Conservation (phyloP, 2,797 vertebrate genomes). For the Varecia variegata region DNA sequence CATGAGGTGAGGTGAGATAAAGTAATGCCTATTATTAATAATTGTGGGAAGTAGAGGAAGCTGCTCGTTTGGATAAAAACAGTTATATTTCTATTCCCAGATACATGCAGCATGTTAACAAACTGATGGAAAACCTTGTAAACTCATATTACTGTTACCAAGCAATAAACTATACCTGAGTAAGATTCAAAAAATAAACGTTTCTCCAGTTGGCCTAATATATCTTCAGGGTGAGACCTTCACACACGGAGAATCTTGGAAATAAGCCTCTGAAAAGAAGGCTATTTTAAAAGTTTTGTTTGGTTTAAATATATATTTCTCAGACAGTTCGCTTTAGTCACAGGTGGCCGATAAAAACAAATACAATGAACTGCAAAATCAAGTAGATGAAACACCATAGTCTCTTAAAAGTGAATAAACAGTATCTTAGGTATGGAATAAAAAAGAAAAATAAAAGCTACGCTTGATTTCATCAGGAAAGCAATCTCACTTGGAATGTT, state of each 20-base stretch:
- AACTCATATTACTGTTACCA: background rate
- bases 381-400: background rate
- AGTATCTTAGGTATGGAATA: background rate
- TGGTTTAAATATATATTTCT: slow-evolving; percentile 29
- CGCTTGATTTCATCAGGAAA: slow-evolving; percentile 4
- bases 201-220: background rate
- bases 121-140: background rate
- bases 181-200: background rate
- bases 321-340: background rate
- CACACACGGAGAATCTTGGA: background rate
- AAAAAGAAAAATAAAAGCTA: background rate
- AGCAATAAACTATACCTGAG: background rate
- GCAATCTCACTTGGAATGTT: background rate
- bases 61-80: background rate
- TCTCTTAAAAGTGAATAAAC: background rate
- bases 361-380: background rate
- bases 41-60: background rate
- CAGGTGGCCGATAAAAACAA: slow-evolving; percentile 14
- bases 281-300: background rate
- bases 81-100: background rate
- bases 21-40: background rate
- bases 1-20: background rate
- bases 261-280: background rate
- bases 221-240: background rate
- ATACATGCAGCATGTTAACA: background rate